These are phyloP conservation scores for Pica pica DNA, from an alignment of 2,113 vertebrate species.

Conservation along the genomic window DNA sequence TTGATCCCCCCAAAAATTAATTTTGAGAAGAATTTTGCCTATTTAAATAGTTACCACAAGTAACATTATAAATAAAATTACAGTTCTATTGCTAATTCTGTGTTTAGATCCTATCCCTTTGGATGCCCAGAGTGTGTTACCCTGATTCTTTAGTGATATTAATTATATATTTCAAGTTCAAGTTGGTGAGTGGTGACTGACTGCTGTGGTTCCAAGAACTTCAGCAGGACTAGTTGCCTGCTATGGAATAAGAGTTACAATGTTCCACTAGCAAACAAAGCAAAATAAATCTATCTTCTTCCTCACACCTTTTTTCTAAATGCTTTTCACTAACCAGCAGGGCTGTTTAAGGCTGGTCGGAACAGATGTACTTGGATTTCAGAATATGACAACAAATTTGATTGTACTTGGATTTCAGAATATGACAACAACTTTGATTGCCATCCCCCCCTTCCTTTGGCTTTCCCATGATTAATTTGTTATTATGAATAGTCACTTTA, in stretches of 20 bases:
- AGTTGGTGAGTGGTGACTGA: rapidly evolving
- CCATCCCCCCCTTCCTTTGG: neutral
- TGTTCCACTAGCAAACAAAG: neutral
- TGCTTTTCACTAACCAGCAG: neutral
- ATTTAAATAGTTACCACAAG: neutral
- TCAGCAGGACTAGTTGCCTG: neutral
- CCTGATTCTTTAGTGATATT: neutral
- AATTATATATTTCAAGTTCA: neutral
- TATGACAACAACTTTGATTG: neutral
- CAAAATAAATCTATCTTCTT: neutral
- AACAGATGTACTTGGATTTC: neutral
- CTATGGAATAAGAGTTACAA: neutral
- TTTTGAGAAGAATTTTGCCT: neutral
- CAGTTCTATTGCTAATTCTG: neutral
- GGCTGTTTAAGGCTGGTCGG: neutral
- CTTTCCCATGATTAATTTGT: conserved; percentile 21
- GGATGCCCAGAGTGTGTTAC: neutral
- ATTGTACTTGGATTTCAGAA: neutral
- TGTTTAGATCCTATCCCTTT: neutral
- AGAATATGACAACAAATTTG: neutral
- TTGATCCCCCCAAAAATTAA: neutral
- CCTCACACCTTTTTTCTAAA: neutral
- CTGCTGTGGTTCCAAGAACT: neutral
- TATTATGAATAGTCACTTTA: conserved; percentile 38
- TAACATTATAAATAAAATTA: neutral